Base-by-base conservation (phyloP, 2,113 vertebrate species). In the Cinclus mexicanus region DNA sequence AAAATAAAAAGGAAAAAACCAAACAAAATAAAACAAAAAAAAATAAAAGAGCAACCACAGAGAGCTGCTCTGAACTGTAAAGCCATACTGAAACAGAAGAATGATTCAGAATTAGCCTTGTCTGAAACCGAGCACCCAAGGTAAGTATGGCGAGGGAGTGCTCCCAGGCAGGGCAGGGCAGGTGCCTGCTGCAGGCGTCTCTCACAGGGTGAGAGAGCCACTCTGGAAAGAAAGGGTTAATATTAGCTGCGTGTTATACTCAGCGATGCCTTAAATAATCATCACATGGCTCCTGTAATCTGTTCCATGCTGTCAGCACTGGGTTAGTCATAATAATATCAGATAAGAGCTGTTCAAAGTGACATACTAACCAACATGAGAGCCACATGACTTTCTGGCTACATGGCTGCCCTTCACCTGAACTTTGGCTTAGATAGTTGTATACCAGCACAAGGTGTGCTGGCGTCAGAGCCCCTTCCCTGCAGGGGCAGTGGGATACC, bases 231-330 rank as follows among this genome's bases (percentile, higher is more conserved):
- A 97, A 97, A 2, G 96, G 97, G 98, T 98, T 98, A 98, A 98
- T 95, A 74, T 64, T 82, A 98, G 97, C 97, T 20, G 49, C 92
- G 47, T 95, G 61, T 94, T 94, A 67, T 77, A 96, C 97, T 97
- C 95, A 78, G 96, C 16, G 93, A 97, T 98, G 98, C 98, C 98
- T 98, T 98, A 98, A 98, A 98, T 98, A 99, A 99, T 98, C 96
- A 96, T 98, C 98, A 98, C 98, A 98, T 98, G 99, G 98, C 98
- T 98, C 97, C 97, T 97, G 98, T 98, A 99, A 98, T 98, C 98
- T 98, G 98, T 98, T 98, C 98, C 98, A 98, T 98, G 99, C 98
- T 99, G 99, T 99, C 99, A 99, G 99, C 99, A 98, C 98, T 84
- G 98, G 98, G 98, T 98, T 99, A 98, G 98, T 98, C 98, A 98